Percentiles rank a stretch among this genome's conserved stretches.
These are phyloP conservation scores for Agriopis marginaria DNA, from an alignment of 2,888 invertebrate species.

Conservation along the genomic window DNA sequence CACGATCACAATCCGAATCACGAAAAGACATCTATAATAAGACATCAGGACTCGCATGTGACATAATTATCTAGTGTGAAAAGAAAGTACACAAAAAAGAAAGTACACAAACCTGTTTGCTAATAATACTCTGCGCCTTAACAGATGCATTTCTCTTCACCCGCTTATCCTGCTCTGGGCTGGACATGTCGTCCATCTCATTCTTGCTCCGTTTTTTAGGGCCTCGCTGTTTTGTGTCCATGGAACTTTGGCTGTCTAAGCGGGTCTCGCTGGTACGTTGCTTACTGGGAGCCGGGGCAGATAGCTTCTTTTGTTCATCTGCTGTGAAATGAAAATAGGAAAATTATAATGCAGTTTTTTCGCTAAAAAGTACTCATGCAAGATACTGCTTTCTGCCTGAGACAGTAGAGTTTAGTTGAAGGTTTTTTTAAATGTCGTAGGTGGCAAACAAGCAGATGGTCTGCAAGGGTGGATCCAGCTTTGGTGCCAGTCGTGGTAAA, in stretches of 20 bases:
- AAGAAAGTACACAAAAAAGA: conserved; percentile 35
- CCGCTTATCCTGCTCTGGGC: conserved; percentile 76
- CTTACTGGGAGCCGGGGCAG: neutral
- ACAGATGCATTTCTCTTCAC: conserved; percentile 77
- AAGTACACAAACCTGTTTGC: conserved; percentile 67
- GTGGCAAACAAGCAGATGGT: too few relatives aligned
- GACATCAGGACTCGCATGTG: too few relatives aligned
- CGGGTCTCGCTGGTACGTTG: neutral
- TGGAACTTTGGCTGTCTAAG: conserved; percentile 52
- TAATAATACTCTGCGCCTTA: conserved; percentile 76
- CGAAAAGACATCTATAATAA: too few relatives aligned
- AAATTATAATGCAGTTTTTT: too few relatives aligned
- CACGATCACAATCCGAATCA: too few relatives aligned
- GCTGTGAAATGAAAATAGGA: conserved; percentile 18
- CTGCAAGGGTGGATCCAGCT: too few relatives aligned
- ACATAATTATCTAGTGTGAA: neutral
- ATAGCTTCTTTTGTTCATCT: conserved; percentile 63
- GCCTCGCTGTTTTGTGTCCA: conserved; percentile 45
- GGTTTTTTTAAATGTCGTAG: too few relatives aligned
- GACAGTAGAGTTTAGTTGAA: too few relatives aligned
- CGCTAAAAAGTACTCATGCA: too few relatives aligned
- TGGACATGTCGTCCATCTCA: conserved; percentile 73
- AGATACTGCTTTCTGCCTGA: too few relatives aligned
- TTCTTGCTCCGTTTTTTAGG: conserved; percentile 78
- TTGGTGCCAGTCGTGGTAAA: too few relatives aligned